Percentiles rank a stretch among this genome's conserved stretches.
phyloP scores from a whole-genome alignment of 2,797 vertebrate species.

The Onychomys torridus region DNA sequence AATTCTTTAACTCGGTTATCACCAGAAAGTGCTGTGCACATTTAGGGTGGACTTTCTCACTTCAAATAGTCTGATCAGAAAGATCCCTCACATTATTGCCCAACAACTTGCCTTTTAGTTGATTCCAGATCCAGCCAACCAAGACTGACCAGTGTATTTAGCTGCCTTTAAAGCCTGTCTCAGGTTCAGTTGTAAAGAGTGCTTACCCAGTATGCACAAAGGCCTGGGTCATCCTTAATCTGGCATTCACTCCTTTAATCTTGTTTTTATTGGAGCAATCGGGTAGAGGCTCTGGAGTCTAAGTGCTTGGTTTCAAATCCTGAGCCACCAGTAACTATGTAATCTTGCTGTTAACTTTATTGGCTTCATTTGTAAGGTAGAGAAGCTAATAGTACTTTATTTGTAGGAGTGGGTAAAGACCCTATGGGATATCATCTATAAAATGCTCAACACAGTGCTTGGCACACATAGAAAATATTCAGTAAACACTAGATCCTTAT shows the following conservation, averaged over 20 bases:
- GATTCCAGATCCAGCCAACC: background rate
- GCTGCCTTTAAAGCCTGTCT: background rate
- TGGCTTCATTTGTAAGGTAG: background rate
- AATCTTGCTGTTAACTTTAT: background rate
- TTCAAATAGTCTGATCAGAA: background rate
- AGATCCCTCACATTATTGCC: background rate
- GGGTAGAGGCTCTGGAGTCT: background rate
- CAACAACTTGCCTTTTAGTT: background rate
- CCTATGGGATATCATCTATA: background rate
- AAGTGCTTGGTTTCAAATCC: background rate
- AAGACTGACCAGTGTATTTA: too few species aligned
- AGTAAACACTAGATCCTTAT: background rate
- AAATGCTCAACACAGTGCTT: background rate
- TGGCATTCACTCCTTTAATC: background rate
- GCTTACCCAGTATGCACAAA: background rate
- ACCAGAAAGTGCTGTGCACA: background rate
- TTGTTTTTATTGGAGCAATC: background rate
- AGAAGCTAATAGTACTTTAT: background rate
- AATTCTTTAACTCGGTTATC: background rate
- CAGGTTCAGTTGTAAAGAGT: background rate
- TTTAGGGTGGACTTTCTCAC: background rate
- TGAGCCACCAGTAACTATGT: background rate
- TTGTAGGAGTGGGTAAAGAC: background rate
- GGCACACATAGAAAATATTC: background rate
- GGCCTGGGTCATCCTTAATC: background rate